A percentile compares a stretch with the other conserved stretches of the same genome.
Conservation (phyloP, 2,888 invertebrate genomes). For the Rhagium mordax region DNA sequence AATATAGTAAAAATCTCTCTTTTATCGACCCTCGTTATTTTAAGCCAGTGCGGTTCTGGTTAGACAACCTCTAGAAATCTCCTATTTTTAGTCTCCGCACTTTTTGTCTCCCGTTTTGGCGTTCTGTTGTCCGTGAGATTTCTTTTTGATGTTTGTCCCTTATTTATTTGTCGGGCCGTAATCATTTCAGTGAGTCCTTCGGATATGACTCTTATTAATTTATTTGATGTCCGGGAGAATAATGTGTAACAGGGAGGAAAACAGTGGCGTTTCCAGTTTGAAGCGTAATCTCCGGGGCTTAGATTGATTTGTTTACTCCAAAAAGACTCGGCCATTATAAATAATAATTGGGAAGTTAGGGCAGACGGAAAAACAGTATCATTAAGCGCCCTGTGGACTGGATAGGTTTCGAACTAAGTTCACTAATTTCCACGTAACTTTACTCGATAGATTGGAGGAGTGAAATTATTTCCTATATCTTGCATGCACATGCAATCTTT, state of each 20-base stretch:
- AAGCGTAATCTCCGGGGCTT: not conserved
- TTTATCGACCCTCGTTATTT: too few species aligned
- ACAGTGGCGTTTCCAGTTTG: not conserved
- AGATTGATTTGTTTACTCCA: not conserved
- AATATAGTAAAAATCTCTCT: too few species aligned
- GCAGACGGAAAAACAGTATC: not conserved
- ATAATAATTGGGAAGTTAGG: not conserved
- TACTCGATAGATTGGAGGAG: not conserved
- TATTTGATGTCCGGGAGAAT: slow-evolving; percentile 38
- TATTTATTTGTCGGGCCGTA: slow-evolving; percentile 50
- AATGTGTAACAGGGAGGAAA: not conserved
- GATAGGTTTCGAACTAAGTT: too few species aligned
- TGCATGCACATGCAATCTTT: too few species aligned
- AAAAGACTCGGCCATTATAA: not conserved
- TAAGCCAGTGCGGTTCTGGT: slow-evolving; percentile 25
- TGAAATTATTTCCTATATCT: too few species aligned
- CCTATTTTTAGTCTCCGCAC: slow-evolving; percentile 21
- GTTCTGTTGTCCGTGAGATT: slow-evolving; percentile 48
- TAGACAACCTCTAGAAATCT: slow-evolving; percentile 34
- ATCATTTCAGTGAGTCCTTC: slow-evolving; percentile 47
- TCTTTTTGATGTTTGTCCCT: slow-evolving; percentile 51
- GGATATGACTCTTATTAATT: slow-evolving; percentile 51
- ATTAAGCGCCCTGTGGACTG: not conserved
- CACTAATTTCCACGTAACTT: not conserved
- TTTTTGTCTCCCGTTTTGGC: slow-evolving; percentile 30